Evolutionary conservation across 2,113 vertebrate genomes (phyloP), one percentile per base, ranked within the genome.

Genomic region (Bostrychus sinensis): DNA sequence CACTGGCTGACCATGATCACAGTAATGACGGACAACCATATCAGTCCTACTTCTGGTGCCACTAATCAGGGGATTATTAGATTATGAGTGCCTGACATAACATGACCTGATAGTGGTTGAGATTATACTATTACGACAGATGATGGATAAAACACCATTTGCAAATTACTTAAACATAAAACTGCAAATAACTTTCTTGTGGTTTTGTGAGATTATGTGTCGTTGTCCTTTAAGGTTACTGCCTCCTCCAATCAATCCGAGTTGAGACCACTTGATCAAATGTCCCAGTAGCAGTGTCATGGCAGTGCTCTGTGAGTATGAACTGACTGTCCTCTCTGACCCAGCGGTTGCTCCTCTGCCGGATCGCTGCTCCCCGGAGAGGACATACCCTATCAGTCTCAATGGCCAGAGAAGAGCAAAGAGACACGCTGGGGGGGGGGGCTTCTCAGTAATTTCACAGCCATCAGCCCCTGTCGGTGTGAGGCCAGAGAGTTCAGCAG

Each of bases 391-490:
- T 20, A 78, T 85, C 83, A 73, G 77, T 65, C 69, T 72, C 63
- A 59, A 28, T 65, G 57, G 69, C 36, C 28, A 43, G 32, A 26
- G 38, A 75, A 58, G 54, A 23, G 7, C 32, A 14, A 56, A 60
- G 45, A 72, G 45, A 75, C 59, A 78, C 60, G 62, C 43, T 11
- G 11, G 45, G 12, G 5, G 9, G 32, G 70, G 59, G 70, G 72
- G 72, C 71, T 75, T 71, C 65, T 60, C 66, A 67, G 74, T 78
- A 81, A 86, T 83, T 84, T 85, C 81, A 82, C 78, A 81, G 73
- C 68, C 66, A 82, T 85, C 77, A 75, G 13, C 42, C 58, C 34
- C 63, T 63, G 64, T 69, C 77, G 1, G 56, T 10, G 66, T 64
- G 41, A 42, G 64, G 71, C 53, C 73, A 57, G 20, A 28, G 66